Evolutionary conservation across 2,797 vertebrate species (phyloP), one percentile per base, ranked within the genome.

Genomic region (Schizopygopsis malacanthus): DNA sequence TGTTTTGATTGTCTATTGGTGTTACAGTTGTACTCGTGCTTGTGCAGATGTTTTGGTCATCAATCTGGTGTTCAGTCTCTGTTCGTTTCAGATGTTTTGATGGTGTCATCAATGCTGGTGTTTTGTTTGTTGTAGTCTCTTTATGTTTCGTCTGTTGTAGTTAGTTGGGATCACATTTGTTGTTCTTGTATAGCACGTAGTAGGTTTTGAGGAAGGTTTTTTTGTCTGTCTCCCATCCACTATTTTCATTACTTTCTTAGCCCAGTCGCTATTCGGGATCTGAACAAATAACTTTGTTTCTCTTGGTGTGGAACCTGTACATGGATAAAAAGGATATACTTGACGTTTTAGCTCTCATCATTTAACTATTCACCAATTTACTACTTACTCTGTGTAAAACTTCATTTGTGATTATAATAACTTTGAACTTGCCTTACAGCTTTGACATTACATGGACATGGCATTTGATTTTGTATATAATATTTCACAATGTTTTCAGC

Each of bases 381-480:
- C 28, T 15, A 20, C 2, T 47, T 25, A 39, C 4, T 6, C 11
- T 50, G 39, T 65, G 25, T 79, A 61, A 65, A 71, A 56, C 4
- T 3, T 50, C 0, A 33, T 20, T 33, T 43, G 6, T 4, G 16
- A 9, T 50, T 0, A 50, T 18, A 28, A 61, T 12, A 8, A n/a
- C 0, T 70, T 1, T 43, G 9, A 80, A 82, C 83, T 88, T 87
- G 22, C 89, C 63, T 80, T 22, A 87, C 41, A 25, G 86, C 87
- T 54, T 0, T 76, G 13, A 87, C 0, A 0, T n/a, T n/a, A n/a
- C n/a, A n/a, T n/a, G 0, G 0, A 61, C 89, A 90, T n/a, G 5
- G 41, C 10, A 2, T 0, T 6, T 0, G 0, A 0, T 43, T 0
- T 41, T 88, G 59, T 47, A 1, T 28, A 0, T 0, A 0, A 2